Evolutionary conservation across 2,888 invertebrate species (phyloP).

Genomic region (Morinoia aosen): DNA sequence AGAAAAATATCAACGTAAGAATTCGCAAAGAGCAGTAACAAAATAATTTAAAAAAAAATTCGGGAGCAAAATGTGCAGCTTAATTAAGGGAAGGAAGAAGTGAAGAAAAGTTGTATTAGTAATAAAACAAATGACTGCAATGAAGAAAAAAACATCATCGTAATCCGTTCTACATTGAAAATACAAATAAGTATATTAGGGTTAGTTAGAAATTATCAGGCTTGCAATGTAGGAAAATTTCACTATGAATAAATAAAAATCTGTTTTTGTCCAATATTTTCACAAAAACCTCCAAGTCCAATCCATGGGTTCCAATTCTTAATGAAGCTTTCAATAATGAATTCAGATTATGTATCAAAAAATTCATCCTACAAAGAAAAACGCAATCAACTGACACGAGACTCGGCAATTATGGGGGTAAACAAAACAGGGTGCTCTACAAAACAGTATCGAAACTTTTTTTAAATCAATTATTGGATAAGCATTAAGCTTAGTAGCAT

Average conservation of each 20-base stretch:
- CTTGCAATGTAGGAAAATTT: neutral
- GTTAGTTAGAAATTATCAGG: neutral
- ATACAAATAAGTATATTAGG: no score
- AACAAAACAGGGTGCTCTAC: no score
- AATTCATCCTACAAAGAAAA: no score
- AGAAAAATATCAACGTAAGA: neutral
- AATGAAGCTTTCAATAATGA: neutral
- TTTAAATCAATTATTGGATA: no score
- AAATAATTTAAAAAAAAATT: neutral
- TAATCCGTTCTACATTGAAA: no score
- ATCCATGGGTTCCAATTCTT: neutral
- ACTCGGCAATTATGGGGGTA: no score
- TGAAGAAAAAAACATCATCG: neutral
- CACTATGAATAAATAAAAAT: neutral
- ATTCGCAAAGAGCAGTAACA: neutral
- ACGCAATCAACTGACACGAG: no score
- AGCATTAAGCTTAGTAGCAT: no score
- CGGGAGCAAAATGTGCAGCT: no score
- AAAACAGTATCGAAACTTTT: no score
- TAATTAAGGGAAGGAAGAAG: no score
- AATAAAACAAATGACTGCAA: neutral
- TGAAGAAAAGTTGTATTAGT: neutral
- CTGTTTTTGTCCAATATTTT: neutral
- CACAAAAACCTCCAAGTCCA: neutral
- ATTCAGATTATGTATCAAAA: no score